Evolutionary conservation across 2,113 vertebrate genomes (phyloP).

Genomic region (Xerus inauris): DNA sequence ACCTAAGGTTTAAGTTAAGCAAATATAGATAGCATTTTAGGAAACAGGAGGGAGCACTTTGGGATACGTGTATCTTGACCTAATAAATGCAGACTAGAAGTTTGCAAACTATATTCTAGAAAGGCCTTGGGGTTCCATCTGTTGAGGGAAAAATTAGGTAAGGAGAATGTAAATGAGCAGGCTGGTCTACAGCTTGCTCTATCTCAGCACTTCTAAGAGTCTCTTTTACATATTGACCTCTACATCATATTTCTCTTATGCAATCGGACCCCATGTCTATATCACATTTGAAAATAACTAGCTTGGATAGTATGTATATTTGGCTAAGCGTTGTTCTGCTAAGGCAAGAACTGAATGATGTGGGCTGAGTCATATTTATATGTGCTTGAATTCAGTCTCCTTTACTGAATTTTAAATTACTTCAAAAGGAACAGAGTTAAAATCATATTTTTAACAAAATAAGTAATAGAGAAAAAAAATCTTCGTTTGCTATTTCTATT

Average conservation of each 20-base stretch:
- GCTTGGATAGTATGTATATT: neutral
- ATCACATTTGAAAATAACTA: neutral
- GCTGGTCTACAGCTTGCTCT: neutral
- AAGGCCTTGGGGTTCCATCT: neutral
- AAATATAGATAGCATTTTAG: neutral
- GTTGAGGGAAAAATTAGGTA: neutral
- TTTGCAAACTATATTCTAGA: neutral
- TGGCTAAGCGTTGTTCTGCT: neutral
- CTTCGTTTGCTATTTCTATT: neutral
- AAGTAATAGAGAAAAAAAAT: neutral
- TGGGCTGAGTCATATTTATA: neutral
- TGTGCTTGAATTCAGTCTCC: too few species aligned
- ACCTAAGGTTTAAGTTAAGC: neutral
- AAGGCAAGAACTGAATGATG: neutral
- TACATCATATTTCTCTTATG: neutral
- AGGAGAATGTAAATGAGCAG: too few species aligned
- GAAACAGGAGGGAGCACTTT: neutral
- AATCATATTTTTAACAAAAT: neutral
- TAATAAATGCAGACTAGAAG: neutral
- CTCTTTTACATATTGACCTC: neutral
- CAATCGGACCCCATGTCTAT: neutral
- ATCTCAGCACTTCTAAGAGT: rapidly evolving
- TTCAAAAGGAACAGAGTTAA: neutral
- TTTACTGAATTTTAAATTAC: neutral
- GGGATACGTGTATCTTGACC: neutral